Evolutionary conservation across 2,113 vertebrate species (phyloP).

Genomic region (Ceyx melanurus): DNA sequence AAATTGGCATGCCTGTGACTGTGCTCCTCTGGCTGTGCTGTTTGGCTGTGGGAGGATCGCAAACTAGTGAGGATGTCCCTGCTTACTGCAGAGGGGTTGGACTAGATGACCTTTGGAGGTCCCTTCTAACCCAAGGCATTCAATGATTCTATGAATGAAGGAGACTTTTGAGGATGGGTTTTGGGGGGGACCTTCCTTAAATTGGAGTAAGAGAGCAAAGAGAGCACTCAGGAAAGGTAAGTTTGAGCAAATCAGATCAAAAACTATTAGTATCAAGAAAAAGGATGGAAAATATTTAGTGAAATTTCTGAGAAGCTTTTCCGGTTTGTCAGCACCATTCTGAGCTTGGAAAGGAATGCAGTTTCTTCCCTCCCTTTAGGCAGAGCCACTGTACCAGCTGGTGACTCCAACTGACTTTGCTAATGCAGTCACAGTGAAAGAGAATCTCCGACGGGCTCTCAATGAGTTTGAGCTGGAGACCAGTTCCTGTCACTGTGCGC

Average conservation of each 20-base stretch:
- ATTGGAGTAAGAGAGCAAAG: neutral
- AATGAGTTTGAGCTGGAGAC: conserved; percentile 83
- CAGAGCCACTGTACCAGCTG: conserved; percentile 84
- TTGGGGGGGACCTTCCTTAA: neutral
- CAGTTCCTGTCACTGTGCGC: conserved; percentile 84
- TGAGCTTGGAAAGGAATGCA: neutral
- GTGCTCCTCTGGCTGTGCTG: neutral
- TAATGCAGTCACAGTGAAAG: conserved; percentile 73
- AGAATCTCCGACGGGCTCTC: conserved; percentile 84
- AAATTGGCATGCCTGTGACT: no score
- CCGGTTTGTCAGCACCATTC: neutral
- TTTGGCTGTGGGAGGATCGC: neutral
- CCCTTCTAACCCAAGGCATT: no score
- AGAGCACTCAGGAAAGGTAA: neutral
- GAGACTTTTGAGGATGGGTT: neutral
- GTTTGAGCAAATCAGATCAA: neutral
- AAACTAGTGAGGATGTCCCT: no score
- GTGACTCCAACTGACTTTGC: conserved; percentile 80
- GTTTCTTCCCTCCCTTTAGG: conserved; percentile 68
- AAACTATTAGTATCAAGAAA: neutral
- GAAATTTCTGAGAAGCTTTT: neutral
- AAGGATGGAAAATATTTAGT: neutral
- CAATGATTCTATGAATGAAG: neutral
- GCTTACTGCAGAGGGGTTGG: no score
- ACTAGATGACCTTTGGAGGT: no score